Evolutionary conservation across 2,113 vertebrate species (phyloP).

Genomic region (Neolamprologus devosi): DNA sequence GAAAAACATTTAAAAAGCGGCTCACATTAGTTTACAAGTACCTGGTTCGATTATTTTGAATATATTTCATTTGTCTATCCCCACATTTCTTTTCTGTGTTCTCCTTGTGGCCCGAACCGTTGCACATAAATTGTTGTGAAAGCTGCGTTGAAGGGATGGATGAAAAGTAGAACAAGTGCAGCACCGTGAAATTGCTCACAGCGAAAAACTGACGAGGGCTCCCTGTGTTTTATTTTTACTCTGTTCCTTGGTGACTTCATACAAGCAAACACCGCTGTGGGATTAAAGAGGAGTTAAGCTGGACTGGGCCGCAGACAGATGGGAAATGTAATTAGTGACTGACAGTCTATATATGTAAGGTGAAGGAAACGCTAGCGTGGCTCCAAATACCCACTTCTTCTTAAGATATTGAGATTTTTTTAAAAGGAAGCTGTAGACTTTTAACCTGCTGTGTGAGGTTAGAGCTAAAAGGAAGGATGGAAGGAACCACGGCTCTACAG

Average conservation of each 20-base stretch:
- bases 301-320: not conserved
- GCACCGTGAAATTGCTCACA: not conserved
- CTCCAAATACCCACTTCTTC: not conserved
- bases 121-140: not conserved
- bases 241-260: not conserved
- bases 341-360: not conserved
- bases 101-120: not conserved
- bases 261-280: not conserved
- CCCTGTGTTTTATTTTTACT: not conserved
- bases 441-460: not conserved
- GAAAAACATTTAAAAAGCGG: constrained; percentile 33
- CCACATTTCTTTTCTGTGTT: not conserved
- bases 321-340: not conserved
- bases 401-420: not conserved
- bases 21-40: not conserved
- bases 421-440: not conserved
- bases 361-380: not conserved
- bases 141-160: not conserved
- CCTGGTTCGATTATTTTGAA: not conserved
- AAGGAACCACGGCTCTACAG: not conserved
- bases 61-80: not conserved
- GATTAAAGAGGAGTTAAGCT: not conserved
- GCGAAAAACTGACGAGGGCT: not conserved
- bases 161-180: not conserved
- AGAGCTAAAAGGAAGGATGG: not conserved